phyloP scores from a whole-genome alignment of 2,113 vertebrate genomes.

The Choloepus hoffmanni region DNA sequence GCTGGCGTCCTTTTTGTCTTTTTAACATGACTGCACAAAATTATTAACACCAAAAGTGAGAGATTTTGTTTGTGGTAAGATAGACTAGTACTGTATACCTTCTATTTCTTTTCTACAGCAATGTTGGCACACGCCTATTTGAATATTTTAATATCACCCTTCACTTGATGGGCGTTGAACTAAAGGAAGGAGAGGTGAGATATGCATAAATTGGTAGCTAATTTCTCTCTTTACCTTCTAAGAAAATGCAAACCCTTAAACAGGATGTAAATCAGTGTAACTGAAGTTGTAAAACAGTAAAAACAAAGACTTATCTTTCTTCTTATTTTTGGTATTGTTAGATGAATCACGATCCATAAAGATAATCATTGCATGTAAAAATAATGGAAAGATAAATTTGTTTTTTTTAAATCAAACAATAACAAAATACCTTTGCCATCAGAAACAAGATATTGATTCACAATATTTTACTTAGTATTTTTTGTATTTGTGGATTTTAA shows the following conservation, averaged over 20 bases:
- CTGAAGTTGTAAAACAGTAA: not conserved
- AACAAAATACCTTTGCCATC: not conserved
- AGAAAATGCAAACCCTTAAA: not conserved
- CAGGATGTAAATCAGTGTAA: not conserved
- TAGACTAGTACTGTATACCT: not conserved
- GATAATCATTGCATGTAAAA: not conserved
- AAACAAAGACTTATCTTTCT: not conserved
- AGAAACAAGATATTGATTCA: not conserved
- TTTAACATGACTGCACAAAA: not conserved
- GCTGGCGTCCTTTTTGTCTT: not conserved
- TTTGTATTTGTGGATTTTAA: conserved; percentile 29
- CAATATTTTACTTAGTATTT: not conserved
- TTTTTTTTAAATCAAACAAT: conserved; percentile 35
- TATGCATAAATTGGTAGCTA: not conserved
- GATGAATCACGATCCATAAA: not conserved
- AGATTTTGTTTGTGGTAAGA: not conserved
- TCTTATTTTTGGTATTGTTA: not conserved
- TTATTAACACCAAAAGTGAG: not conserved
- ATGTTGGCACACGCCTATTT: not conserved
- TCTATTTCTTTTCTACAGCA: not conserved
- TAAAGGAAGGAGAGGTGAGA: not conserved
- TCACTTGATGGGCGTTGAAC: not conserved
- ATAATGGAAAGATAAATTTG: not conserved
- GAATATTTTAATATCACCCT: not conserved
- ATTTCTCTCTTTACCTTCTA: not conserved